These are phyloP conservation scores for Agrotis puta DNA, from an alignment of 2,888 invertebrate genomes.

Conservation along the genomic window DNA sequence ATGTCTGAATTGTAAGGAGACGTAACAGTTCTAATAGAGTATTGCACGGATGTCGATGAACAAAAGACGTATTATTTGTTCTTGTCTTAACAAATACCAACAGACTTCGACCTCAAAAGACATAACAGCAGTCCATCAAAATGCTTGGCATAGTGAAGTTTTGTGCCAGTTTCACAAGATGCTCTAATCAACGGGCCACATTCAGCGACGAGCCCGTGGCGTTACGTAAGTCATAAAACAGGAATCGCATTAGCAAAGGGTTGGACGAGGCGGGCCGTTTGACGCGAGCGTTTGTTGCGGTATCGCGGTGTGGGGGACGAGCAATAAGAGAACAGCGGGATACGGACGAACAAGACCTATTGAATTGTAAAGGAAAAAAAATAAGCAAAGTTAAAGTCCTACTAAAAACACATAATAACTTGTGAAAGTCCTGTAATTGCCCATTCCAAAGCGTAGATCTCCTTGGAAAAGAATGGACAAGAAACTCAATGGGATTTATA, in stretches of 20 bases:
- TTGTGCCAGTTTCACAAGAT: slow-evolving; percentile 67
- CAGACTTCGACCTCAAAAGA: neutral
- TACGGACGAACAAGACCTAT: too few species aligned
- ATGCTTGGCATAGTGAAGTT: slow-evolving; percentile 38
- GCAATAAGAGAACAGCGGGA: slow-evolving; percentile 6
- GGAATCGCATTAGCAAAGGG: slow-evolving; percentile 88
- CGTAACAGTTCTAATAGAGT: neutral
- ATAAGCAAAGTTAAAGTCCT: too few species aligned
- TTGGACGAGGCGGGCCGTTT: slow-evolving; percentile 79
- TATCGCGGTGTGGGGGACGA: slow-evolving; percentile 62
- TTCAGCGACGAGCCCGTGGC: slow-evolving; percentile 65
- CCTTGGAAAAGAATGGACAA: too few species aligned
- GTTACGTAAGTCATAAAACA: slow-evolving; percentile 86
- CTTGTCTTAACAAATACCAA: neutral
- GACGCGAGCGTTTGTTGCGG: slow-evolving; percentile 73
- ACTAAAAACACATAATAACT: too few species aligned
- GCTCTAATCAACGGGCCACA: slow-evolving; percentile 74
- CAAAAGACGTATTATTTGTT: neutral
- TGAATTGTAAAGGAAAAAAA: too few species aligned
- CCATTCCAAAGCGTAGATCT: too few species aligned
- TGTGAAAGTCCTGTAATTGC: too few species aligned
- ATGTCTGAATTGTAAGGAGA: too few species aligned
- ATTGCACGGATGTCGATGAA: neutral
- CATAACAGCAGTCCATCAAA: slow-evolving; percentile 31
- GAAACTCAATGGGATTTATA: too few species aligned